Evolutionary conservation across 2,113 vertebrate genomes (phyloP).

Genomic region (Picathartes gymnocephalus): DNA sequence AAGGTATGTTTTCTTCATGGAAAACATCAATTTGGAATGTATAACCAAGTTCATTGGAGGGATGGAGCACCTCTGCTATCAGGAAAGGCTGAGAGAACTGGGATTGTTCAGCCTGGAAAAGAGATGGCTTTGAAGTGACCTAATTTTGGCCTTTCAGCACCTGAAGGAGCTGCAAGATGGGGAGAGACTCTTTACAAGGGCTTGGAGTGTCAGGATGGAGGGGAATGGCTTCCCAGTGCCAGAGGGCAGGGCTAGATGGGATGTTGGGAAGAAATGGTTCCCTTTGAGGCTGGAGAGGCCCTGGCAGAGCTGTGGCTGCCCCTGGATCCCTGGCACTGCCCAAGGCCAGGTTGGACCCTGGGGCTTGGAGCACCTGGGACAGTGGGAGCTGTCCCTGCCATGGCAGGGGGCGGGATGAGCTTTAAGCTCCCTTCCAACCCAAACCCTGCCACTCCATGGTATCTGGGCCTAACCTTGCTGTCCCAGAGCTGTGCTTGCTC

Average conservation of each 20-base stretch:
- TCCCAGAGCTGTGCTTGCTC: neutral
- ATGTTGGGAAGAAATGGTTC: neutral
- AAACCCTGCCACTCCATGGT: neutral
- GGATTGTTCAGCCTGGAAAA: neutral
- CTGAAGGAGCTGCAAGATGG: neutral
- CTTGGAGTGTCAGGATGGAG: neutral
- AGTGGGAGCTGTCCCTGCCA: neutral
- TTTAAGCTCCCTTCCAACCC: neutral
- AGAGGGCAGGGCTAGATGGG: neutral
- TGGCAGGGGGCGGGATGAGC: too few species aligned
- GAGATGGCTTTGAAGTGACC: neutral
- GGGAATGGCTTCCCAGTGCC: neutral
- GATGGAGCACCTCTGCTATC: neutral
- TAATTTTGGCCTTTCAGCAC: neutral
- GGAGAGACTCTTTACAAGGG: neutral
- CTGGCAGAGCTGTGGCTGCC: neutral
- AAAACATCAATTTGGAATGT: neutral
- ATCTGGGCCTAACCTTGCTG: neutral
- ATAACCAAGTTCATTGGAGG: neutral
- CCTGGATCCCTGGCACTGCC: neutral
- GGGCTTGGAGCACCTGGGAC: neutral
- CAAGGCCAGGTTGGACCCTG: accelerated
- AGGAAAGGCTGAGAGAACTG: neutral
- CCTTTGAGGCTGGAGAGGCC: neutral
- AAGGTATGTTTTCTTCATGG: neutral